Evolutionary conservation across 2,113 vertebrate species (phyloP).

Genomic region (Bathybates hornii): DNA sequence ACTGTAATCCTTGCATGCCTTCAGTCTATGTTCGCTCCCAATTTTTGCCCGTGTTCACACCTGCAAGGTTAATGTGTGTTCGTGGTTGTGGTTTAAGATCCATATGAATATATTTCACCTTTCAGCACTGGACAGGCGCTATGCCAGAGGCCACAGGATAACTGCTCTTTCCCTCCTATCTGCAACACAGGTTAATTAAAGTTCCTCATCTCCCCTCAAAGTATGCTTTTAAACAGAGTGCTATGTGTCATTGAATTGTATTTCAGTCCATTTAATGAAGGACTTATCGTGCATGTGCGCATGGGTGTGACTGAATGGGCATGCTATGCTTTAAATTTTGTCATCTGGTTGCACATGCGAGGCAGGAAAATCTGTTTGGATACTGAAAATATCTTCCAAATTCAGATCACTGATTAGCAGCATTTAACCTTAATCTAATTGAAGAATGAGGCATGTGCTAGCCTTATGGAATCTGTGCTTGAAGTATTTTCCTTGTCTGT

Average conservation of each 20-base stretch:
- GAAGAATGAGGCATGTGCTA: background rate
- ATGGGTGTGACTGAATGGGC: background rate
- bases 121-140: conserved; percentile 37
- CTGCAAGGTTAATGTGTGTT: conserved; percentile 63
- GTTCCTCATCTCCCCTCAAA: conserved; percentile 49
- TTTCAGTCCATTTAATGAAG: conserved; percentile 60
- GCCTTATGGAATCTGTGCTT: background rate
- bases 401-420: background rate
- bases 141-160: conserved; percentile 55
- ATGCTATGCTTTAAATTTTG: conserved; percentile 1
- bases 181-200: conserved; percentile 64
- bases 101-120: conserved; percentile 60
- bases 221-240: conserved; percentile 71
- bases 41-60: conserved; percentile 38
- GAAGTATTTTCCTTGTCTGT: background rate
- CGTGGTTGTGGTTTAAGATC: conserved; percentile 43
- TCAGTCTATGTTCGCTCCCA: background rate
- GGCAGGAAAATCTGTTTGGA: background rate
- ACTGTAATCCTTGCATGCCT: background rate
- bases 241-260: conserved; percentile 60
- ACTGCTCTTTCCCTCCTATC: conserved; percentile 42
- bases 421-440: background rate
- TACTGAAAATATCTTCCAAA: background rate
- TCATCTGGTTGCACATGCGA: background rate
- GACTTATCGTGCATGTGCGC: conserved; percentile 13